phyloP scores from a whole-genome alignment of 2,888 invertebrate species.

The Oithona nana region DNA sequence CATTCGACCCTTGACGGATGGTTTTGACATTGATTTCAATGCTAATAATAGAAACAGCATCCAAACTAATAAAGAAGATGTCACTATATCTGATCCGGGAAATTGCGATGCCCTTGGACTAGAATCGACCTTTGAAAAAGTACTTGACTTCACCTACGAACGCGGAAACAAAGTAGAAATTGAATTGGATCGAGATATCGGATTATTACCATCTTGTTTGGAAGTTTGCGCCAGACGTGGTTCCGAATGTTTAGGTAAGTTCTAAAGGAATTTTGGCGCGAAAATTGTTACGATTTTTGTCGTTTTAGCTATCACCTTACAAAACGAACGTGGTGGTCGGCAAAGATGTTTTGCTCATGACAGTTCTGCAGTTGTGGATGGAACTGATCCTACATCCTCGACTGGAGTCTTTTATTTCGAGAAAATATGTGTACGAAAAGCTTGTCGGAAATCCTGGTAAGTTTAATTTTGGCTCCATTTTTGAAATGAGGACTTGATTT shows the following conservation, averaged over 20 bases:
- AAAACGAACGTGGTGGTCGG: constrained; percentile 25
- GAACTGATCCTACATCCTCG: constrained; percentile 26
- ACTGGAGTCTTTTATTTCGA: constrained; percentile 30
- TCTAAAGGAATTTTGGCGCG: no score
- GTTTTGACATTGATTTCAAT: neutral
- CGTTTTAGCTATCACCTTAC: constrained; percentile 27
- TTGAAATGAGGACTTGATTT: no score
- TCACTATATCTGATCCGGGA: constrained; percentile 3
- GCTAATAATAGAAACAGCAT: neutral
- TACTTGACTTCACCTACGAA: constrained; percentile 24
- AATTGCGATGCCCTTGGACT: constrained; percentile 5
- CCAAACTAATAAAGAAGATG: neutral
- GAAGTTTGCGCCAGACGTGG: constrained; percentile 27
- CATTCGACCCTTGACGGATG: neutral
- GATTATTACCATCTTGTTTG: constrained; percentile 27
- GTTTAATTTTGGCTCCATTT: no score
- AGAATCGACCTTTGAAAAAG: constrained; percentile 26
- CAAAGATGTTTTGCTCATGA: constrained; percentile 30
- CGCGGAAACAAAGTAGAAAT: neutral
- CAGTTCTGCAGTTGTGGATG: constrained; percentile 27
- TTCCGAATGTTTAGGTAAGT: constrained; percentile 26
- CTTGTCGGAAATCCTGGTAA: constrained; percentile 28
- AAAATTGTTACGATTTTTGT: no score
- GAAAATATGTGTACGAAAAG: constrained; percentile 26
- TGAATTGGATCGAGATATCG: constrained; percentile 20